A percentile compares a stretch with the other conserved stretches of the same genome.
Conservation (phyloP, 30 jellyfish, hydroid and myxozoan genomes). For the Pelagia noctiluca region DNA sequence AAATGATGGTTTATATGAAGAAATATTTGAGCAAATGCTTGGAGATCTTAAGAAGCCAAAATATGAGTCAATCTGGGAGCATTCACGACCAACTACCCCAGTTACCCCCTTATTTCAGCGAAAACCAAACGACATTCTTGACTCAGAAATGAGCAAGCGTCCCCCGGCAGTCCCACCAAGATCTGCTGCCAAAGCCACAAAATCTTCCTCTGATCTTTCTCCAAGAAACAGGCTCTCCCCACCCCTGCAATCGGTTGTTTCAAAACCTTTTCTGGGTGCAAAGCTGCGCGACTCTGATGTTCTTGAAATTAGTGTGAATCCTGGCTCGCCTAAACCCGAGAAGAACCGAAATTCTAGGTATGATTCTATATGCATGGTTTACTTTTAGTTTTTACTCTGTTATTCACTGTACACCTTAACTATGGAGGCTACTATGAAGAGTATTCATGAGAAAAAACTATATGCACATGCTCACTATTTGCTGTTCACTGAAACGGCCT, state of each 20-base stretch:
- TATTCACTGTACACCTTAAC: too few relatives aligned
- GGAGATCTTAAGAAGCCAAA: conserved; percentile 75
- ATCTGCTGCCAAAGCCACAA: conserved; percentile 18
- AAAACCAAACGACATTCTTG: conserved; percentile 5
- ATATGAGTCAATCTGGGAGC: conserved; percentile 63
- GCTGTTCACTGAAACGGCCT: too few relatives aligned
- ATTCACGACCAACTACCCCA: conserved; percentile 62
- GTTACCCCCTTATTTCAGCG: conserved; percentile 14
- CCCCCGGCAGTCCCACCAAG: conserved; percentile 28
- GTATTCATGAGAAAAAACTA: too few relatives aligned
- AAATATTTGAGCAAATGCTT: conserved; percentile 81
- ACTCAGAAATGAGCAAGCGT: not conserved
- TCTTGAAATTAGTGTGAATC: not conserved
- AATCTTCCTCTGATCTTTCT: conserved; percentile 48
- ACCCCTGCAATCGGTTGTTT: too few relatives aligned
- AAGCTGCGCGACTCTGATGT: not conserved
- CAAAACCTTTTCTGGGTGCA: not conserved
- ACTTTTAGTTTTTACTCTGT: too few relatives aligned
- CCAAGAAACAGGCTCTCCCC: not conserved
- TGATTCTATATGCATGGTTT: too few relatives aligned
- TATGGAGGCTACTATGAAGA: too few relatives aligned
- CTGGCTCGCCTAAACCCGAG: not conserved
- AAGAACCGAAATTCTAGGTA: too few relatives aligned
- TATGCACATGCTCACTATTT: too few relatives aligned
- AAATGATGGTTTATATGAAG: conserved; percentile 70